These are phyloP conservation scores for Shinisaurus crocodilurus DNA, from an alignment of 2,113 vertebrate genomes.

Conservation along the genomic window DNA sequence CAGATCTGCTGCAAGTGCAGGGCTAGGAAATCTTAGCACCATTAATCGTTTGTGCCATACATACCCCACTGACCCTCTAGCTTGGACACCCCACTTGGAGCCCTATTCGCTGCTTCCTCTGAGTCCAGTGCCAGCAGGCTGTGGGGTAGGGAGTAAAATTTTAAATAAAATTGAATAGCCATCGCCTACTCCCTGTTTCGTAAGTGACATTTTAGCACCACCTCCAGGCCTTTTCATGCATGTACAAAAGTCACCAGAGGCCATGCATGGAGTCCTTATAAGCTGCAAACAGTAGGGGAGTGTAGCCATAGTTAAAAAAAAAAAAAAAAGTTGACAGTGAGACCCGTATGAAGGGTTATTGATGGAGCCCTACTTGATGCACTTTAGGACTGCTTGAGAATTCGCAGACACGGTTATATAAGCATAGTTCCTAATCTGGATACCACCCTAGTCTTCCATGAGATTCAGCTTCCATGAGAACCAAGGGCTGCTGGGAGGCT, in stretches of 20 bases:
- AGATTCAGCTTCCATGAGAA: neutral
- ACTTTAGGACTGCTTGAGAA: neutral
- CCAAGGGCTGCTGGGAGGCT: no score
- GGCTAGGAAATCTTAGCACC: neutral
- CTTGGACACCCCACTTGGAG: neutral
- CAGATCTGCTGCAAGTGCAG: neutral
- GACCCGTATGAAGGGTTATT: no score
- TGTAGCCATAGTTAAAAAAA: conserved; percentile 7
- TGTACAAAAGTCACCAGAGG: conserved; percentile 13
- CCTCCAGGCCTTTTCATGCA: conserved; percentile 21
- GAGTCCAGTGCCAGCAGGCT: neutral
- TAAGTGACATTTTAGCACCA: conserved; percentile 26
- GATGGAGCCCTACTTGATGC: neutral
- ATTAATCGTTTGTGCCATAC: neutral
- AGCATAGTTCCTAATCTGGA: neutral
- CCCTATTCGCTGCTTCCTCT: neutral
- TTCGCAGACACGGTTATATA: neutral
- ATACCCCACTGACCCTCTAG: neutral
- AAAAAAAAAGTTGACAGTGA: neutral
- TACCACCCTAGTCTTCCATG: neutral
- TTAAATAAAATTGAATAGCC: neutral
- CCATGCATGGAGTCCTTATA: neutral
- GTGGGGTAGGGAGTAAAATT: neutral
- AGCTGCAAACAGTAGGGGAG: neutral
- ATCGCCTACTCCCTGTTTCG: neutral